Percentiles rank a stretch among this genome's conserved stretches.
Conservation (phyloP, 2,113 vertebrate species). For the Elephas maximus region DNA sequence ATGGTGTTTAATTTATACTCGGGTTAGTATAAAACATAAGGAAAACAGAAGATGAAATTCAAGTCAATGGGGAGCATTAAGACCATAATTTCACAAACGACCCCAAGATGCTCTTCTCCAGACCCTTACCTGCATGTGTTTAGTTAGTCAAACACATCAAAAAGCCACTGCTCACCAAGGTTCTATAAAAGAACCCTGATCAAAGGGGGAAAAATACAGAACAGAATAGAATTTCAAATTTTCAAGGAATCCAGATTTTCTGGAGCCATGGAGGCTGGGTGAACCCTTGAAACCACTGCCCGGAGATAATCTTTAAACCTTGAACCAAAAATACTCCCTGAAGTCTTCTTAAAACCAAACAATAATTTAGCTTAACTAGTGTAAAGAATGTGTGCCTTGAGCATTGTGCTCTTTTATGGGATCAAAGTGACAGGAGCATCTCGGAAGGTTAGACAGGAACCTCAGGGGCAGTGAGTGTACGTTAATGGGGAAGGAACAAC, state of each 20-base stretch:
- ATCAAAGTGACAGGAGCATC: background rate
- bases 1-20: background rate
- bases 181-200: background rate
- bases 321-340: background rate
- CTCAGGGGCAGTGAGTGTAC: background rate
- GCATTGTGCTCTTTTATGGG: background rate
- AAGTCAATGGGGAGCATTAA: background rate
- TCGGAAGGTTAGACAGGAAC: background rate
- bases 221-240: background rate
- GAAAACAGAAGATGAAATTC: background rate
- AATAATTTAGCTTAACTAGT: background rate
- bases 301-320: background rate
- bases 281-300: background rate
- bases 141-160: background rate
- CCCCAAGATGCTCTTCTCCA: background rate
- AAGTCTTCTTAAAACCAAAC: background rate
- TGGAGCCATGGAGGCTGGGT: background rate
- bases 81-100: background rate
- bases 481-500: too few species aligned
- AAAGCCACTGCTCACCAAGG: background rate
- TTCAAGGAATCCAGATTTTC: background rate
- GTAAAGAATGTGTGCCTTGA: background rate
- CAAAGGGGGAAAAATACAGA: background rate
- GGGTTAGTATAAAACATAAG: background rate
- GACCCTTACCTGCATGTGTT: background rate